Evolutionary conservation across 2,797 vertebrate species (phyloP), one percentile per base, ranked within the genome.

Genomic region (Valencia hispanica): DNA sequence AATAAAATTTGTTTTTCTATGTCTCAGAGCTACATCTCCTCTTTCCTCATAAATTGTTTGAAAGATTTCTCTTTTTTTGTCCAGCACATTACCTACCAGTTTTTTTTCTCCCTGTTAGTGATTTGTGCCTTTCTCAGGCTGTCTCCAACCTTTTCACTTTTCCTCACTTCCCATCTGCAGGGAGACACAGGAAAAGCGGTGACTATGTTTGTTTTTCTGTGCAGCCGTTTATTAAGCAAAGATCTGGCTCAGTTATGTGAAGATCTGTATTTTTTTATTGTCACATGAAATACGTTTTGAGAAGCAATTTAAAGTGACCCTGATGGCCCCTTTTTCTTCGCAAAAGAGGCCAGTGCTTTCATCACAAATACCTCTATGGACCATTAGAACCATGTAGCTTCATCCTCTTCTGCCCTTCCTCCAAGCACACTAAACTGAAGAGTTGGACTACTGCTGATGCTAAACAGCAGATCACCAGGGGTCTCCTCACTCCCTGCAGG

Each of bases 401-500:
- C 83, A 86, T 87, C 75, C 82, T 91, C 81, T 79, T 79, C 82
- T 85, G 80, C 79, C 85, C 82, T 88, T 89, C 82, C 83, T 90
- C 81, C 78, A 73, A 88, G 80, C 83, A 68, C 70, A 77, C 80
- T 79, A 84, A 88, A 88, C 83, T 84, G 85, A 90, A 75, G 86
- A 89, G 88, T 90, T 88, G 87, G 89, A 86, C 89, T 82, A 90
- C 81, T 84, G 84, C 82, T 89, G 88, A 86, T 85, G 86, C 89
- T 92, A 90, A 93, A 91, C 89, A 88, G 79, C 79, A 83, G 90
- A 91, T 92, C 89, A 89, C 72, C 77, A 82, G 81, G 90, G 91
- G 89, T 93, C 90, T 88, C 86, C 76, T 82, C 80, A 87, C 85
- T 92, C 91, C 89, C 92, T 73, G 83, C 90, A 91, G 89, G 92